Evolutionary conservation across 2,113 vertebrate genomes (phyloP).

Genomic region (Rhineura floridana): DNA sequence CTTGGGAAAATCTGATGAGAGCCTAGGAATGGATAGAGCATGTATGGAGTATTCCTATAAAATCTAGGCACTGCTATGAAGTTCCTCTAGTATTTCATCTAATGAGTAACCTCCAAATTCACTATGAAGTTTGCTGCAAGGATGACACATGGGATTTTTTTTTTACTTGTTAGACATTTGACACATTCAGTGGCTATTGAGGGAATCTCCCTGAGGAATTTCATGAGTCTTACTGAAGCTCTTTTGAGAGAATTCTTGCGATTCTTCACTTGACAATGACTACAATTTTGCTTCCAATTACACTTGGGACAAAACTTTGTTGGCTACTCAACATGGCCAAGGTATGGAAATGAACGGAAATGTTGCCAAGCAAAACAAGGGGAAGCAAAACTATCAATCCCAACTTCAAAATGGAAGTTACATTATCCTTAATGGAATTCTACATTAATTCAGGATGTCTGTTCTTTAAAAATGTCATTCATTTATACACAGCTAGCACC

Average conservation of each 20-base stretch:
- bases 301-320: background rate
- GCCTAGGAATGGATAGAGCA: background rate
- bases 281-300: background rate
- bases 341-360: slow-evolving; percentile 50
- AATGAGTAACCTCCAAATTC: background rate
- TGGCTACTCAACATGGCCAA: slow-evolving; percentile 29
- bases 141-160: background rate
- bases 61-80: background rate
- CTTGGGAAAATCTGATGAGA: background rate
- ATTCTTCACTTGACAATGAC: background rate
- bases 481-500: slow-evolving; percentile 57
- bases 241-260: background rate
- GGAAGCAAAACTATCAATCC: slow-evolving; percentile 52
- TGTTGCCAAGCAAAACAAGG: slow-evolving; percentile 59
- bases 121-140: background rate
- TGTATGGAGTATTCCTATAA: background rate
- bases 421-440: slow-evolving; percentile 50
- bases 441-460: slow-evolving; percentile 55
- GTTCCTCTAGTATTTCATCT: background rate
- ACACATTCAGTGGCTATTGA: background rate
- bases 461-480: slow-evolving; percentile 65
- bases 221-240: background rate
- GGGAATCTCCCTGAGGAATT: background rate
- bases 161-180: background rate
- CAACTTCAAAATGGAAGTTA: slow-evolving; percentile 2